Base-by-base conservation (phyloP, 2,888 invertebrate genomes). In the Polyploca ridens region DNA sequence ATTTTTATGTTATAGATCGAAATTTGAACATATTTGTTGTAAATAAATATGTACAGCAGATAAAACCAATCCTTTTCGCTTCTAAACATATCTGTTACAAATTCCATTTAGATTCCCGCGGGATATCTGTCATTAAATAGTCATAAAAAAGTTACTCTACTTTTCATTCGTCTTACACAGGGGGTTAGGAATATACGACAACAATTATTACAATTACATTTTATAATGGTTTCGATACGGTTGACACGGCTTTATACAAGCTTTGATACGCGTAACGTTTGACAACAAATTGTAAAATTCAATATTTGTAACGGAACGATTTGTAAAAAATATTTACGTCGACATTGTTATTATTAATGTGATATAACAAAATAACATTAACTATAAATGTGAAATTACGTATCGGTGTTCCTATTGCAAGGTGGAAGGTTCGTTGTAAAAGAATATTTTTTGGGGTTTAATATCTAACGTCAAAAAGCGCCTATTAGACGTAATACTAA, bases 201-300 rank as follows among this genome's bases (percentile, higher is more conserved):
- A 46, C n/a, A 46, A 87, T 7, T 5, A 35, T 88, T 85, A 84
- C 72, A 75, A 73, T 74, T 67, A 75, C 77, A 88, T 88, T 90
- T 86, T 86, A 72, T 67, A 65, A 66, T 66, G 62, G 71, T 70
- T 85, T 81, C 70, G 85, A 78, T 76, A 83, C 81, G 84, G 85
- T 65, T 69, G 77, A 79, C 73, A 77, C 73, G 66, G 71, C 54
- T 76, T 77, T 77, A 76, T 73, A 70, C 74, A 68, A 78, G 78
- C 19, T 11, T 1, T 79, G 78, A 79, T 68, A 82, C 78, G 83
- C 79, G 78, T 76, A 71, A 69, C 73, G 76, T 74, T 71, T 75
- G 66, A 71, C 77, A 74, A 75, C 77, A 77, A 84, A 86, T 83
- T 81, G 76, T 79, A 79, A 85, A 82, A 84, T 84, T 81, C 80